Evolutionary conservation across 2,888 invertebrate genomes (phyloP).

Genomic region (Epinotia bilunana): DNA sequence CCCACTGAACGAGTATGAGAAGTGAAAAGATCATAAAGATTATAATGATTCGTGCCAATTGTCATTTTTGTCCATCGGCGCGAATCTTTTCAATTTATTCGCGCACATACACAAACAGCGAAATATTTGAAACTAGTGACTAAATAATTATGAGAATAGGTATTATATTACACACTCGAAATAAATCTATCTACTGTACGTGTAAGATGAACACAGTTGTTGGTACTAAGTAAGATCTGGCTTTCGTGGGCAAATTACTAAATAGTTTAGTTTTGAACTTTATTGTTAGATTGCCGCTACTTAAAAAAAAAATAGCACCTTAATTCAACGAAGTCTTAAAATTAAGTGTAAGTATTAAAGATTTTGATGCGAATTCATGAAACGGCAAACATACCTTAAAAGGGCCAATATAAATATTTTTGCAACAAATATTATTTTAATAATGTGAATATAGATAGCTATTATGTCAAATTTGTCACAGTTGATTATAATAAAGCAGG

Average conservation of each 20-base stretch:
- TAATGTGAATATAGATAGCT: background rate
- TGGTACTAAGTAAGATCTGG: constrained; percentile 66
- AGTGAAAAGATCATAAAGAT: background rate
- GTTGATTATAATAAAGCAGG: background rate
- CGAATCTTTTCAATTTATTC: background rate
- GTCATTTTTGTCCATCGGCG: background rate
- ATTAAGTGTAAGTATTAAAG: background rate
- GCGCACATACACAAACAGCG: background rate
- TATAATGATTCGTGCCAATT: background rate
- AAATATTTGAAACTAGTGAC: constrained; percentile 21
- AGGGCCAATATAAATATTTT: background rate
- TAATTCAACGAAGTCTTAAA: background rate
- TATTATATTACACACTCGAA: constrained; percentile 1
- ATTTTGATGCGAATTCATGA: background rate
- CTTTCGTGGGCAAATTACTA: constrained; percentile 55
- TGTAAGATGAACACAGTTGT: constrained; percentile 71
- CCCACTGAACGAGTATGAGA: too few relatives aligned
- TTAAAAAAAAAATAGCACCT: background rate
- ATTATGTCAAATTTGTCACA: background rate
- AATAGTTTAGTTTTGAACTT: constrained; percentile 62
- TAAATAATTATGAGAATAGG: constrained; percentile 51
- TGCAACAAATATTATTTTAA: background rate
- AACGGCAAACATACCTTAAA: constrained; percentile 14
- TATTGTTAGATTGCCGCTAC: constrained; percentile 4
- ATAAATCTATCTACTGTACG: constrained; percentile 9